Evolutionary conservation across 2,113 vertebrate species (phyloP).

Genomic region (Thinocorus orbignyianus): DNA sequence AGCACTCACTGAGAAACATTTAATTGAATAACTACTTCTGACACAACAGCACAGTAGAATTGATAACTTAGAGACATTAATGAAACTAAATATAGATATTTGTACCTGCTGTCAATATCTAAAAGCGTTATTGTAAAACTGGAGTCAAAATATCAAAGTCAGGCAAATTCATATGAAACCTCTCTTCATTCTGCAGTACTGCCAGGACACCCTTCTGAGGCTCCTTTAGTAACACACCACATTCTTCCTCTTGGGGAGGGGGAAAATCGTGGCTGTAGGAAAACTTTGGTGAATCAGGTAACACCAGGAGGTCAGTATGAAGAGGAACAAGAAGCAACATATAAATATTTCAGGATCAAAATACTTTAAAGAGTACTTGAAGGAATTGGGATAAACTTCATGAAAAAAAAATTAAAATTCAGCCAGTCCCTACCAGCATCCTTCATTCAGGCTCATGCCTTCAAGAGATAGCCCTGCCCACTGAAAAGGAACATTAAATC

Average conservation of each 20-base stretch:
- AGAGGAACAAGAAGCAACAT: background rate
- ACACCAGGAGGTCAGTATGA: background rate
- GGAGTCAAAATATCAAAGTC: background rate
- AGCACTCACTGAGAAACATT: background rate
- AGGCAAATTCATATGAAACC: background rate
- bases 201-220: background rate
- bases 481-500: background rate
- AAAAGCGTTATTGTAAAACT: background rate
- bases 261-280: background rate
- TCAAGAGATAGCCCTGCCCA: background rate
- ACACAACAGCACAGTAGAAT: background rate
- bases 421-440: background rate
- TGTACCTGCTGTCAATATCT: background rate
- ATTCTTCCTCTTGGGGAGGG: background rate
- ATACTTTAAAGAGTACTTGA: background rate
- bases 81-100: background rate
- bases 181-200: background rate
- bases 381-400: background rate
- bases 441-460: background rate
- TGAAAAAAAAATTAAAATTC: background rate
- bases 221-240: background rate
- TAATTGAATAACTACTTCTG: background rate
- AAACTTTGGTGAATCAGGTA: background rate
- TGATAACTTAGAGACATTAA: background rate
- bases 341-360: background rate